Conservation (phyloP, 2,797 vertebrate genomes). For the Xiphophorus birchmanni region DNA sequence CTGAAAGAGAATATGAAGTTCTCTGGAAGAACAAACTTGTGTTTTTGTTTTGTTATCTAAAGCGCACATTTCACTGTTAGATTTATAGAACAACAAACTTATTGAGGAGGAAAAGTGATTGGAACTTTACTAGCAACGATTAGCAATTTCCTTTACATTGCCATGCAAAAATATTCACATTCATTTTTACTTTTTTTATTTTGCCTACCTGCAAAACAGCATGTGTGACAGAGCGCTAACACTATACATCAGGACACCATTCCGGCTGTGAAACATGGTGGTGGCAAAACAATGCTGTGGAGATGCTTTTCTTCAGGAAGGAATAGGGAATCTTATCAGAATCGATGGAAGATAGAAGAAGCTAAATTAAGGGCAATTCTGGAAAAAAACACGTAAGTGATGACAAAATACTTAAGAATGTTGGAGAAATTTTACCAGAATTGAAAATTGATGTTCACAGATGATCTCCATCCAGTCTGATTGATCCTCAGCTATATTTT, state of each 20-base stretch:
- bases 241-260: not conserved
- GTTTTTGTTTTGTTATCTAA: not conserved
- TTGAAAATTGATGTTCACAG: not conserved
- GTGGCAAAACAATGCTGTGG: not conserved
- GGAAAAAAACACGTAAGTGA: not conserved
- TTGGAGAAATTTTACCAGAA: not conserved
- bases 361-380: no score
- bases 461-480: not conserved
- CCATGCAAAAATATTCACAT: not conserved
- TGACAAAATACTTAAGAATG: not conserved
- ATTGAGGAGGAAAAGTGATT: not conserved
- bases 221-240: not conserved
- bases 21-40: not conserved
- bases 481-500: not conserved
- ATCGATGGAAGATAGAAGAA: not conserved
- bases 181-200: not conserved
- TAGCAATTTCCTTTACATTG: not conserved
- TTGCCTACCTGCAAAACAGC: not conserved
- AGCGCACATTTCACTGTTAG: not conserved
- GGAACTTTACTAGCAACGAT: not conserved
- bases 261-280: not conserved
- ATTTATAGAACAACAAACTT: not conserved
- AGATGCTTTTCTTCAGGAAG: not conserved
- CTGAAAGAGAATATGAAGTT: conserved; percentile 15
- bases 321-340: not conserved